Conservation (phyloP, 1,140 invertebrate species). For the Coelopa frigida region DNA sequence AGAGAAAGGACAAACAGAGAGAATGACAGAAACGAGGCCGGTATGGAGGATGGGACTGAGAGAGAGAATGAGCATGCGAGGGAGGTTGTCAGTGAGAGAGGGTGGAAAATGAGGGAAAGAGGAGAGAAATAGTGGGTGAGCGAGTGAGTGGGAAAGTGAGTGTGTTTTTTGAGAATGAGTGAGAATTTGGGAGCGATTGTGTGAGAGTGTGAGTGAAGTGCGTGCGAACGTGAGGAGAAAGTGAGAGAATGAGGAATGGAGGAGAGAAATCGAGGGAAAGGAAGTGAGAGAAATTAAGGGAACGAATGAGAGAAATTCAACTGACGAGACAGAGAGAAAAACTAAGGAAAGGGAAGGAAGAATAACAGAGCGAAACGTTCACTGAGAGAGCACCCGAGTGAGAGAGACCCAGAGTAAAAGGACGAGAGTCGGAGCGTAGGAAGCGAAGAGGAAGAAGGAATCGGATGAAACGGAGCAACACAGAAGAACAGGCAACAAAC, state of each 20-base stretch:
- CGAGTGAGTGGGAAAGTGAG: too few species aligned
- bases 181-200: too few species aligned
- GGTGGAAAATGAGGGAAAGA: constrained; percentile 5
- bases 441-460: neutral
- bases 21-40: constrained; percentile 1
- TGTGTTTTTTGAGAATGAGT: too few species aligned
- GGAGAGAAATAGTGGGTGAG: too few species aligned
- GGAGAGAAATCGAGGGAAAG: constrained; percentile 5
- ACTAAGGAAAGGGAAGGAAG: neutral
- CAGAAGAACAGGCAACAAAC: constrained; percentile 7
- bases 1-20: neutral
- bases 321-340: neutral
- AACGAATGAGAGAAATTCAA: constrained; percentile 3
- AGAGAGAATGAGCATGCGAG: constrained; percentile 9
- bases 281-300: neutral
- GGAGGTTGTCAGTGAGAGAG: too few species aligned
- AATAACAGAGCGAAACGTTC: constrained; percentile 1
- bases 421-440: neutral
- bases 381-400: constrained; percentile 6
- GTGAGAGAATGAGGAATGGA: constrained; percentile 8
- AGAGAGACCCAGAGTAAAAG: constrained; percentile 2
- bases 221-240: neutral
- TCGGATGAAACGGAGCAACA: too few species aligned
- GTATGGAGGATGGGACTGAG: neutral
- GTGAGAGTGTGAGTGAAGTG: too few species aligned